Evolutionary conservation across 2,797 vertebrate genomes (phyloP), one percentile per base, ranked within the genome.

Genomic region (Tenualosa ilisha): DNA sequence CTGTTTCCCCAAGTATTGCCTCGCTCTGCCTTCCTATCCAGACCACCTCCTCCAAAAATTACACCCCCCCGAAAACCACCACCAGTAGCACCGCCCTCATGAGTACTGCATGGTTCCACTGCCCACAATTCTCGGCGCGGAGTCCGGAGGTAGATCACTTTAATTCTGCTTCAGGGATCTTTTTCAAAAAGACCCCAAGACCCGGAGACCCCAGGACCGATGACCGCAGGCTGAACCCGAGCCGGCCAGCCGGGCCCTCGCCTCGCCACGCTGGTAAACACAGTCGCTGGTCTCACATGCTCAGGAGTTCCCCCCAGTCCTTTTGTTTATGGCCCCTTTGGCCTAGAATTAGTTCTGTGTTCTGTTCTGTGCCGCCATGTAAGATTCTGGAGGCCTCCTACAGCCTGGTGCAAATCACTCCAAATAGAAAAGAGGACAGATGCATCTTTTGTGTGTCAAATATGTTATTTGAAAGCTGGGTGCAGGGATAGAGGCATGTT

Each of bases 131-230:
- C 87, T 90, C 91, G 85, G 90, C 90, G 91, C 90, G 61, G 75
- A 86, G 87, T 93, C 93, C 91, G 90, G 92, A 95, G 95, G 94
- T 95, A 95, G 95, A 95, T 96, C 94, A 94, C 92, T 95, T 96
- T 96, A 96, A 96, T 96, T 96, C 95, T 96, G 95, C 95, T 95
- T 96, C 94, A 96, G 88, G 43, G 93, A 93, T 94, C 93, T 95
- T 94, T 95, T 95, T 95, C 92, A 95, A 95, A 95, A 95, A 93
- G 91, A 92, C 92, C 91, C 84, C 56, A 85, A 95, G 94, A 94
- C 94, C 93, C 89, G 81, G 87, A 94, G 94, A 95, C 94, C 93
- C 89, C 91, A 92, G 92, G 94, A 94, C 95, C 89, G 84, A 83
- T 96, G 96, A 95, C 95, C 95, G 94, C 49, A 86, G 88, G 86